These are phyloP conservation scores for Phainopepla nitens DNA, from an alignment of 2,113 vertebrate species.

Conservation along the genomic window DNA sequence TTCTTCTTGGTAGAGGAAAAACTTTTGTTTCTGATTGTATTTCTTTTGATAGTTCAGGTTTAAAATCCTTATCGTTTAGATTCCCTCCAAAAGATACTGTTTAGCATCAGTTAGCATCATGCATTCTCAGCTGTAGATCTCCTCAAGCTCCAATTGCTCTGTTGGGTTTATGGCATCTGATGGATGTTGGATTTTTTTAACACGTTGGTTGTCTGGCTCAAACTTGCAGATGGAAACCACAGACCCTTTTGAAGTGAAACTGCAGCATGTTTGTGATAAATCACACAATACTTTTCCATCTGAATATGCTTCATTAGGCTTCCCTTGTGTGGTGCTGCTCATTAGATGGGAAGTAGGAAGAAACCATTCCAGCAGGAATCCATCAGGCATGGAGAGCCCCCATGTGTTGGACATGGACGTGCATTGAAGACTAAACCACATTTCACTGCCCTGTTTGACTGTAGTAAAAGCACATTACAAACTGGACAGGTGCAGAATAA, in stretches of 20 bases:
- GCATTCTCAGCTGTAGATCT: neutral
- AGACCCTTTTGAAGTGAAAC: neutral
- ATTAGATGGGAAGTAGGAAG: neutral
- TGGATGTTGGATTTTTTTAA: neutral
- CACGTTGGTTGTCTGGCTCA: neutral
- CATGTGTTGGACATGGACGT: slow-evolving; percentile 23
- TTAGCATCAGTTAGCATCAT: neutral
- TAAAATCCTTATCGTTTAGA: neutral
- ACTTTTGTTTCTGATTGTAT: neutral
- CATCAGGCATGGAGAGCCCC: slow-evolving; percentile 26
- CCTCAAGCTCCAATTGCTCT: neutral
- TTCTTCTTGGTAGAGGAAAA: neutral
- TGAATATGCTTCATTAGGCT: slow-evolving; percentile 41
- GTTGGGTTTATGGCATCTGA: neutral
- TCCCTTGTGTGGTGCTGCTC: neutral
- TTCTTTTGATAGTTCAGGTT: neutral
- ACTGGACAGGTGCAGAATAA: neutral
- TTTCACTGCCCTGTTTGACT: neutral
- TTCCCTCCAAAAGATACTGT: neutral
- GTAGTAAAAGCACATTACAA: slow-evolving; percentile 1
- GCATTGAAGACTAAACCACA: neutral
- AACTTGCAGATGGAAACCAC: neutral
- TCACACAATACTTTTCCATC: neutral
- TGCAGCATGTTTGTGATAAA: neutral
- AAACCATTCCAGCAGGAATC: neutral